A percentile compares a stretch with the other conserved stretches of the same genome.
These are phyloP conservation scores for Candoia aspera DNA, from an alignment of 2,113 vertebrate genomes.

Conservation along the genomic window DNA sequence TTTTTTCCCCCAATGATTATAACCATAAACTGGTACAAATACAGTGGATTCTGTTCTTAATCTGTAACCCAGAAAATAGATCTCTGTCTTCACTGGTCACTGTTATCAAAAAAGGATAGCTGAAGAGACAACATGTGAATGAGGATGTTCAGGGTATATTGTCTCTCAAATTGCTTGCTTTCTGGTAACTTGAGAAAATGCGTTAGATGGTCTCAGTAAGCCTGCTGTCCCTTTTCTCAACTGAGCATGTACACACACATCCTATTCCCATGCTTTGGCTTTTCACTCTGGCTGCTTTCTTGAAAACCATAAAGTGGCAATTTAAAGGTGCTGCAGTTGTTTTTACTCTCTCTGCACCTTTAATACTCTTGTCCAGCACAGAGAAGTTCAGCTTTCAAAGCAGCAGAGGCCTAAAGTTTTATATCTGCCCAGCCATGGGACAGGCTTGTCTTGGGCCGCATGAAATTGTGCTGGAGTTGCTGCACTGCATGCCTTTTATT, in stretches of 20 bases:
- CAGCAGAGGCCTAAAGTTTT: neutral
- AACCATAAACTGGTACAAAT: neutral
- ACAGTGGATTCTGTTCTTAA: neutral
- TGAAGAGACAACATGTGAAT: neutral
- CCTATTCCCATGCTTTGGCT: neutral
- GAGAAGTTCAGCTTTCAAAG: neutral
- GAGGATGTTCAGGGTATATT: neutral
- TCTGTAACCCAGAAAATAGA: neutral
- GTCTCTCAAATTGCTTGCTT: neutral
- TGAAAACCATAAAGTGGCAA: neutral
- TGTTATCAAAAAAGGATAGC: neutral
- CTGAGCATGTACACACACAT: neutral
- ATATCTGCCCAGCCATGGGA: neutral
- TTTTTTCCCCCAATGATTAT: neutral
- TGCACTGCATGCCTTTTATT: neutral
- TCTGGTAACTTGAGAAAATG: neutral
- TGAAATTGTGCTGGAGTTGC: neutral
- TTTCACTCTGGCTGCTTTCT: neutral
- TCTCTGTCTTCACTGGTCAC: neutral
- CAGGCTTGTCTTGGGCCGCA: neutral
- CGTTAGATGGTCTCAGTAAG: neutral
- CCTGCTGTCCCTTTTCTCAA: conserved; percentile 1
- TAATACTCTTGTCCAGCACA: neutral
- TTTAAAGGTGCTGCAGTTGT: neutral
- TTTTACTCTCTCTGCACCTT: neutral